Evolutionary conservation across 2,113 vertebrate genomes (phyloP).

Genomic region (Orthonyx spaldingii): DNA sequence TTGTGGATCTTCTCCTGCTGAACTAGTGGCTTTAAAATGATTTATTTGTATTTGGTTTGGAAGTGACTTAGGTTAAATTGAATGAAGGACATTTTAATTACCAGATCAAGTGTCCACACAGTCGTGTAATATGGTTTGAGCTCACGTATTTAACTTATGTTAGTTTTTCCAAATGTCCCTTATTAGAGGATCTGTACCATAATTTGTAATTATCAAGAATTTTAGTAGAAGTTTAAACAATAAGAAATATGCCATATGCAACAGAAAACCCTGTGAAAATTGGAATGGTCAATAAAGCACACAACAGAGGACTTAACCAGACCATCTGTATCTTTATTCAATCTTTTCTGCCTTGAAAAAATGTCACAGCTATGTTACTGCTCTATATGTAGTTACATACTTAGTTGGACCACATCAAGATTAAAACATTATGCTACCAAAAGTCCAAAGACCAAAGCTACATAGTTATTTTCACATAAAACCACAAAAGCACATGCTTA

Average conservation of each 20-base stretch:
- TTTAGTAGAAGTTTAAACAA: not conserved
- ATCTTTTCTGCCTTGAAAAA: not conserved
- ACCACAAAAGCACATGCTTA: fast-evolving
- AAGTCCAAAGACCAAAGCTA: not conserved
- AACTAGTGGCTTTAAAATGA: not conserved
- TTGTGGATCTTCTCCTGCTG: not conserved
- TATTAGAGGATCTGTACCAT: not conserved
- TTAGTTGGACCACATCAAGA: not conserved
- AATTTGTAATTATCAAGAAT: not conserved
- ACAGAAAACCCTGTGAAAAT: not conserved
- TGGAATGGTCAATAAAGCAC: not conserved
- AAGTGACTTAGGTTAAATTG: not conserved
- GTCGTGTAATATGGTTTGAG: not conserved
- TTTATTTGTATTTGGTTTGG: not conserved
- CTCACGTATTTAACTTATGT: not conserved
- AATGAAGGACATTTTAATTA: not conserved
- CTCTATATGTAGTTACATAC: not conserved
- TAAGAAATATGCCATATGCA: not conserved
- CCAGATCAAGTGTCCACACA: not conserved
- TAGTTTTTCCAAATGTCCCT: not conserved
- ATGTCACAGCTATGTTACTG: not conserved
- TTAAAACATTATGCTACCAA: not conserved
- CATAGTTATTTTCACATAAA: not conserved
- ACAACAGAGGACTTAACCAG: not conserved
- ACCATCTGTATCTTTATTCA: not conserved